Evolutionary conservation across 1,140 invertebrate genomes (phyloP).

Genomic region (Drosophila kepulauana): DNA sequence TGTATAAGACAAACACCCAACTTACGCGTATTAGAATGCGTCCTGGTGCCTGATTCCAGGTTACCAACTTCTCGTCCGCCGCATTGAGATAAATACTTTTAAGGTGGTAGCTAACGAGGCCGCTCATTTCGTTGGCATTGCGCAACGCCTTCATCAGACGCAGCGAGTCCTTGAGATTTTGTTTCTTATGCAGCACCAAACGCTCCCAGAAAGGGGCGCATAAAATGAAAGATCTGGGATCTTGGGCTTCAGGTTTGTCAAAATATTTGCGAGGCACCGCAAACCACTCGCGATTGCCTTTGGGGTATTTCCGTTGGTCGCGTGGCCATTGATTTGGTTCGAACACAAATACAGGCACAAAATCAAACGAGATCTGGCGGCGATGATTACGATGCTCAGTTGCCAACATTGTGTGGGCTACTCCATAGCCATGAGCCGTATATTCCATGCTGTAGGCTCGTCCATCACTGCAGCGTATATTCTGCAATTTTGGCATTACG

Average conservation of each 20-base stretch:
- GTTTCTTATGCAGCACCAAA: conserved; percentile 43
- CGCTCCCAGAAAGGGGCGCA: conserved; percentile 60
- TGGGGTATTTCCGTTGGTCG: background rate
- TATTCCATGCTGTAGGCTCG: conserved; percentile 42
- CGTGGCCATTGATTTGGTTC: conserved; percentile 22
- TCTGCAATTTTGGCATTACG: conserved; percentile 33
- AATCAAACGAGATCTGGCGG: conserved; percentile 56
- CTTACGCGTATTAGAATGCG: conserved; percentile 50
- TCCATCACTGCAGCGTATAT: conserved; percentile 7
- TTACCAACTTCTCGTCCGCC: background rate
- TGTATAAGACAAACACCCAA: too few species aligned
- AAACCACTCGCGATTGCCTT: conserved; percentile 41
- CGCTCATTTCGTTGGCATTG: conserved; percentile 42
- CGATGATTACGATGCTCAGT: conserved; percentile 1
- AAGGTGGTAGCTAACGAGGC: conserved; percentile 49
- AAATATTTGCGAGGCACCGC: conserved; percentile 47
- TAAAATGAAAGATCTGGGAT: conserved; percentile 44
- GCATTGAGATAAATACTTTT: conserved; percentile 47
- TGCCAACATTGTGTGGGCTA: conserved; percentile 56
- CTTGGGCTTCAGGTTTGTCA: background rate
- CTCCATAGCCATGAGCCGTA: conserved; percentile 30
- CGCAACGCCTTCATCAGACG: conserved; percentile 57
- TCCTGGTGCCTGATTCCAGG: conserved; percentile 51
- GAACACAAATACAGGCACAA: conserved; percentile 62
- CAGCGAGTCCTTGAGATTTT: conserved; percentile 53